These are phyloP conservation scores for Macrostomum lignano DNA, from an alignment of 1,140 invertebrate genomes.

Conservation along the genomic window DNA sequence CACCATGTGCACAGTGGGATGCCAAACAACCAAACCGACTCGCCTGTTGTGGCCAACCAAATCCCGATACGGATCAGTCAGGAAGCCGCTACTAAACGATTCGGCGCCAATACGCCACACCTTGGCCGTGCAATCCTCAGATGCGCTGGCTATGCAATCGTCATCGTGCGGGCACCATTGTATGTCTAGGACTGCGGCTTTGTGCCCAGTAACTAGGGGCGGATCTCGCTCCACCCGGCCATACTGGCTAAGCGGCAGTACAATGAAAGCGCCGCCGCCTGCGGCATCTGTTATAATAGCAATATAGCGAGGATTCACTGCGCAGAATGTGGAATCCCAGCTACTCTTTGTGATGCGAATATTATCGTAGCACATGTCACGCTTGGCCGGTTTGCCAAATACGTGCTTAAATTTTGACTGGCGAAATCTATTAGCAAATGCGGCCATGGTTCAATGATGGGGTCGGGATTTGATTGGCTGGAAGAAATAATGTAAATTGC, in stretches of 20 bases:
- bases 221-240: slow-evolving; percentile 69
- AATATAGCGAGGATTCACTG: slow-evolving; percentile 93
- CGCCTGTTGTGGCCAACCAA: slow-evolving; percentile 59
- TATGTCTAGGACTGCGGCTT: slow-evolving; percentile 84
- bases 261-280: slow-evolving; percentile 90
- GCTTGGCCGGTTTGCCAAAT: slow-evolving; percentile 73
- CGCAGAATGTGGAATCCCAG: slow-evolving; percentile 88
- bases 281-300: slow-evolving; percentile 94
- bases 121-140: slow-evolving; percentile 88
- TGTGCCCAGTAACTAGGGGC: slow-evolving; percentile 87
- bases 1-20: slow-evolving; percentile 78
- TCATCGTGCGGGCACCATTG: slow-evolving; percentile 96
- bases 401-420: slow-evolving; percentile 99
- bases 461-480: too few relatives aligned
- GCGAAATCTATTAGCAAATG: too few relatives aligned
- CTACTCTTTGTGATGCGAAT: slow-evolving; percentile 87
- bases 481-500: too few relatives aligned
- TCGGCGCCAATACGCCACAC: slow-evolving; percentile 58
- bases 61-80: slow-evolving; percentile 77
- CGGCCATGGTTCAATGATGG: too few relatives aligned
- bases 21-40: slow-evolving; percentile 81
- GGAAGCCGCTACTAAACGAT: too few relatives aligned
- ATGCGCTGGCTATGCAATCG: slow-evolving; percentile 84
- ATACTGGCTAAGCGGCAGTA: too few relatives aligned
- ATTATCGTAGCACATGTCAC: slow-evolving; percentile 94